Evolutionary conservation across 2,113 vertebrate genomes (phyloP).

Genomic region (Lophius piscatorius): DNA sequence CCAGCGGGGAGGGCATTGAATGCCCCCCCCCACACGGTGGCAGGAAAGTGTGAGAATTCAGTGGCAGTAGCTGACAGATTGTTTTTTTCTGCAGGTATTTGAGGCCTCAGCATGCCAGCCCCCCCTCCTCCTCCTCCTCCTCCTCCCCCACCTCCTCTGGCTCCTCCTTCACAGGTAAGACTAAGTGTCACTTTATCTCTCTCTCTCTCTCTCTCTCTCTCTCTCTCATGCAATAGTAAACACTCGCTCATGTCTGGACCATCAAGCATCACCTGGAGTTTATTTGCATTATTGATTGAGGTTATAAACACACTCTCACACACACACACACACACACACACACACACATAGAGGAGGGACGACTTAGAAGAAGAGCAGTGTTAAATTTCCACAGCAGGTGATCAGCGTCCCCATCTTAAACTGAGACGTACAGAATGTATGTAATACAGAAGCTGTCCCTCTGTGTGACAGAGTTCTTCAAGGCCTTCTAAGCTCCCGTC

Average conservation of each 20-base stretch:
- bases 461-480: constrained; percentile 47
- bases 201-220: no score
- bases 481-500: constrained; percentile 58
- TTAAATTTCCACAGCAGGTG: constrained; percentile 57
- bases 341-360: constrained; percentile 12
- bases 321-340: constrained; percentile 32
- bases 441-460: neutral
- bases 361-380: constrained; percentile 51
- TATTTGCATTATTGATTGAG: constrained; percentile 74
- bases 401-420: constrained; percentile 48
- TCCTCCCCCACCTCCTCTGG: constrained; percentile 51
- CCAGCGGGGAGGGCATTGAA: constrained; percentile 37
- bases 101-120: constrained; percentile 56
- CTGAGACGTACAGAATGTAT: no score
- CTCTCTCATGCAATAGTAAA: constrained; percentile 33
- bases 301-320: constrained; percentile 26
- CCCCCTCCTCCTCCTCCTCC: constrained; percentile 64
- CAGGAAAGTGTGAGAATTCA: neutral
- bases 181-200: neutral
- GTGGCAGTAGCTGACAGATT: neutral
- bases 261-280: constrained; percentile 48
- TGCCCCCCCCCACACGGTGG: constrained; percentile 21
- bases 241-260: constrained; percentile 10
- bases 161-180: constrained; percentile 68
- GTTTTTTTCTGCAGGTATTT: constrained; percentile 49